Conservation (phyloP, 2,888 invertebrate genomes). For the Hyposoter didymator region DNA sequence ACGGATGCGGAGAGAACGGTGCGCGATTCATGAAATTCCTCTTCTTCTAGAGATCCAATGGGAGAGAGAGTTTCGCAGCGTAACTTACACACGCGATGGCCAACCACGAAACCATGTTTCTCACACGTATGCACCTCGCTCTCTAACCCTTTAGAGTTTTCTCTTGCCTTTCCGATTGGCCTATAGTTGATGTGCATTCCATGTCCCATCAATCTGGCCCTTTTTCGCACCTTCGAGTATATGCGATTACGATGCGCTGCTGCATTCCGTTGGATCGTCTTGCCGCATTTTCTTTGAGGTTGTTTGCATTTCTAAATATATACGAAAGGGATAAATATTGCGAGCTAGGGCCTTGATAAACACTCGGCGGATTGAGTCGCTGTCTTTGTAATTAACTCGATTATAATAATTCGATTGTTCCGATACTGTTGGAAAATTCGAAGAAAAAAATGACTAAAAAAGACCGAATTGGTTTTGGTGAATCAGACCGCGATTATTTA, state of each 20-base stretch:
- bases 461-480: background rate
- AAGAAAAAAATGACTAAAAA: background rate
- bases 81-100: constrained; percentile 35
- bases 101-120: constrained; percentile 30
- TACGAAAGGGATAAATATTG: no score
- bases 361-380: no score
- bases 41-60: constrained; percentile 31
- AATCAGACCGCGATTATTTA: background rate
- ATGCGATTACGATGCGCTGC: no score
- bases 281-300: background rate
- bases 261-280: background rate
- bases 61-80: constrained; percentile 20
- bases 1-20: constrained; percentile 55
- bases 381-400: no score
- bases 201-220: background rate
- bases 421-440: no score
- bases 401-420: no score
- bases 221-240: background rate
- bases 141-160: constrained; percentile 6
- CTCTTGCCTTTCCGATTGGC: constrained; percentile 11
- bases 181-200: constrained; percentile 22
- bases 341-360: no score
- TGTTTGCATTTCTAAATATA: background rate
- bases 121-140: background rate
- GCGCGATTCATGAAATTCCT: constrained; percentile 55